Evolutionary conservation across 2,888 invertebrate species (phyloP).

Genomic region (Dynastes hyllus): DNA sequence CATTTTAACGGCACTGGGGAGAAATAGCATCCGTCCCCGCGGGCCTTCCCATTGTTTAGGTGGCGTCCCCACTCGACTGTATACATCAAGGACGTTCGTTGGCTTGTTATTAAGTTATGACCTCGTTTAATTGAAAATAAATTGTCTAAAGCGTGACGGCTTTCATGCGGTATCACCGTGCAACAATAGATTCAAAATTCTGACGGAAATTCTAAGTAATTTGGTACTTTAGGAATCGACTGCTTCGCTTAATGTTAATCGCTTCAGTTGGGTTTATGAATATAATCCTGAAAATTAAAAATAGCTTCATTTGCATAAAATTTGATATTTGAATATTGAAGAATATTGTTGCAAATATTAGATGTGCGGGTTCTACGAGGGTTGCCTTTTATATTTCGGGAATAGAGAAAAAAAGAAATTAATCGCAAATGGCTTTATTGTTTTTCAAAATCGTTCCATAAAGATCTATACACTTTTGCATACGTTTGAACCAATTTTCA

Average conservation of each 20-base stretch:
- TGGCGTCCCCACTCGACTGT: conserved; percentile 3
- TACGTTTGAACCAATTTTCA: too few relatives aligned
- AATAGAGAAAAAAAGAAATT: too few relatives aligned
- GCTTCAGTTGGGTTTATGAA: neutral
- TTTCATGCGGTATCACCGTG: neutral
- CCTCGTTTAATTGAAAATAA: conserved; percentile 33
- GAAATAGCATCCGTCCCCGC: neutral
- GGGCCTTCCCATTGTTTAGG: conserved; percentile 8
- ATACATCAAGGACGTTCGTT: conserved; percentile 25
- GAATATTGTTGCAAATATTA: too few relatives aligned
- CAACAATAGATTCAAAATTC: conserved; percentile 2
- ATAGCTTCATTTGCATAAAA: neutral
- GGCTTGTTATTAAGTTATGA: conserved; percentile 31
- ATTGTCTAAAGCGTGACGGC: neutral
- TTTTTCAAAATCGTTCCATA: too few relatives aligned
- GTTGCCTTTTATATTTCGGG: too few relatives aligned
- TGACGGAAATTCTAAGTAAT: conserved; percentile 14
- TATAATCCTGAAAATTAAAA: neutral
- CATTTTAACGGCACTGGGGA: conserved; percentile 21
- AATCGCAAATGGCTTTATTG: too few relatives aligned
- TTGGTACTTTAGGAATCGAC: neutral
- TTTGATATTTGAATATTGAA: too few relatives aligned
- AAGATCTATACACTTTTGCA: too few relatives aligned
- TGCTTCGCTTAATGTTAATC: neutral
- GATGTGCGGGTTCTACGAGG: too few relatives aligned